Base-by-base conservation (phyloP, 1,140 invertebrate genomes). In the Drosophila equinoxialis region DNA sequence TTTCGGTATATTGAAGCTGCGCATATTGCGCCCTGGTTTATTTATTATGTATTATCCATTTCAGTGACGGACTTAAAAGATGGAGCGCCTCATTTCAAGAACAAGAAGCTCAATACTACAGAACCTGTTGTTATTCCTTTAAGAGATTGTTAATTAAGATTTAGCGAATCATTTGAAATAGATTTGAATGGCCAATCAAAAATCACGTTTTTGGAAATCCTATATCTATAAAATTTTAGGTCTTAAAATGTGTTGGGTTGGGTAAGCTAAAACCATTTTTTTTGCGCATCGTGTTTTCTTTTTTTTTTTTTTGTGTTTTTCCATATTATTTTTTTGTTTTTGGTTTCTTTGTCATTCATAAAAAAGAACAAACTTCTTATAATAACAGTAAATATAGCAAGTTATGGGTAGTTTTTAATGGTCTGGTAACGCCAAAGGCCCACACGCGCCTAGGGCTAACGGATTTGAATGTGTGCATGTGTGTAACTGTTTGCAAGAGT, bases 1-100 rank as follows among this genome's bases (percentile, higher is more conserved):
- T 68, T 79, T 66, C 57, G 73, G 20, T 20, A 51, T 73, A 77
- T 78, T 82, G 82, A 86, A 86, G 82, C 82, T 86, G 83, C 82
- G 83, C 82, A 86, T 86, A 87, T 86, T 86, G 84, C 83, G 83
- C 79, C 83, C 87, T 77, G 70, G 72, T 71, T 30, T 79, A 83
- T 89, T 86, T 86, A 86, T 87, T 89, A 77, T 79, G 83, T 86
- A 85, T 74, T 86, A 75, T 73, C 51, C 42, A 58, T 30, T 70
- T 69, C 58, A 70, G 74, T 65, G 67, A 66, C 59, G 42, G 51
- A 59, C n/a, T 48, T 13, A 59, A 37, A 26, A 60, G 48, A 45
- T 10, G 45, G 45, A 20, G 17, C 45, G 42, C 17, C 17, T 20
- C n/a, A 48, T 3, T 48, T 48, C 17, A 17, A 76, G 62, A 63